A percentile compares a stretch with the other conserved stretches of the same genome.
Conservation (phyloP, 2,888 invertebrate genomes). For the Hybos culiciformis region DNA sequence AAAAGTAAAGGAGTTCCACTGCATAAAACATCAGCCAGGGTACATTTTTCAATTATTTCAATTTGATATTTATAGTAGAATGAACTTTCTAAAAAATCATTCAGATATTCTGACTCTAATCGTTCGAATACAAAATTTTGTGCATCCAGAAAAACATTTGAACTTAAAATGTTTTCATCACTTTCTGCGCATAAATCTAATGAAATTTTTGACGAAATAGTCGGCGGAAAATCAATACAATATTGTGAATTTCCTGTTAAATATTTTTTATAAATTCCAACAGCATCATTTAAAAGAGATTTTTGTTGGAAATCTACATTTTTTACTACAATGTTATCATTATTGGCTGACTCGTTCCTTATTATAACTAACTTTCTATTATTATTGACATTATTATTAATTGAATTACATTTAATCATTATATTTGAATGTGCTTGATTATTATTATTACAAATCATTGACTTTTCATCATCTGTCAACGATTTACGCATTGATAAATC, state of each 20-base stretch:
- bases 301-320: too few relatives aligned
- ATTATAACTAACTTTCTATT: background rate
- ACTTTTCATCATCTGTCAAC: constrained; percentile 35
- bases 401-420: too few relatives aligned
- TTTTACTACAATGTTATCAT: too few relatives aligned
- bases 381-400: background rate
- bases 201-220: constrained; percentile 30
- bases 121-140: constrained; percentile 52
- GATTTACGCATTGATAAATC: constrained; percentile 34
- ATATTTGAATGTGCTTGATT: too few relatives aligned
- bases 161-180: background rate
- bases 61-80: constrained; percentile 88
- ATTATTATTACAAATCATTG: constrained; percentile 23
- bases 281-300: constrained; percentile 27
- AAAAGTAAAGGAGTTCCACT: constrained; percentile 85
- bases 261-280: constrained; percentile 34
- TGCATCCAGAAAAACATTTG: constrained; percentile 53
- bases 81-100: constrained; percentile 70
- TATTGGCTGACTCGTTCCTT: background rate
- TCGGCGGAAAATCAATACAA: constrained; percentile 28
- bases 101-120: constrained; percentile 62
- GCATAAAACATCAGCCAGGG: constrained; percentile 74
- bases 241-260: constrained; percentile 27
- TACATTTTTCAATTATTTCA: constrained; percentile 62
- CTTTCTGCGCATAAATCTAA: constrained; percentile 23